phyloP scores from a whole-genome alignment of 2,888 invertebrate species.

The Spisula subtruncata region DNA sequence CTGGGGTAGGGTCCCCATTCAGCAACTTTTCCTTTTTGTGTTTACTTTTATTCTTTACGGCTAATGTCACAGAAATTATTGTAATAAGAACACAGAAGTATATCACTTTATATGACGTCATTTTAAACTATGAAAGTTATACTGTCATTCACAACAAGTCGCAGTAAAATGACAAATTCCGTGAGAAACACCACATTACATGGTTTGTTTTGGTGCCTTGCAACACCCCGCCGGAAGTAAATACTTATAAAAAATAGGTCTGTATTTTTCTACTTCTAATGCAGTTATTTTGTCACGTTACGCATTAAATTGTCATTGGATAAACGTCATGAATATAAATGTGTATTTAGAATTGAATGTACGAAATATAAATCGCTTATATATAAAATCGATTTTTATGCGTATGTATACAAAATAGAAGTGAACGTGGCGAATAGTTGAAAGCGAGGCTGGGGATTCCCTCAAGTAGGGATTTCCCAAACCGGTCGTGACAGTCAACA shows the following conservation, averaged over 20 bases:
- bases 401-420: slow-evolving; percentile 46
- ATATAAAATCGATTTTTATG: neutral
- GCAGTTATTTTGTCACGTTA: neutral
- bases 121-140: neutral
- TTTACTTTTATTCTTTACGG: slow-evolving; percentile 64
- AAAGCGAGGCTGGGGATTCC: slow-evolving; percentile 69
- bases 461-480: slow-evolving; percentile 60
- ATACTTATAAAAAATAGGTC: slow-evolving; percentile 51
- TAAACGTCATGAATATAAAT: neutral
- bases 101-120: slow-evolving; percentile 15
- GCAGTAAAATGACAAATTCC: neutral
- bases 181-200: neutral
- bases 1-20: neutral
- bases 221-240: slow-evolving; percentile 66
- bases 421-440: slow-evolving; percentile 66
- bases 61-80: slow-evolving; percentile 23
- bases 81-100: slow-evolving; percentile 33
- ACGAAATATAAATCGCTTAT: neutral
- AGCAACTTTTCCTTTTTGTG: neutral
- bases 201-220: slow-evolving; percentile 67
- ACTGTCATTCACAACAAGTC: slow-evolving; percentile 6
- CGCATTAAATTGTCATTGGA: neutral
- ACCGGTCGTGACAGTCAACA: neutral
- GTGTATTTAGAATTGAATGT: neutral
- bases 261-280: neutral